Evolutionary conservation across 2,113 vertebrate genomes (phyloP).

Genomic region (Vicugna pacos): DNA sequence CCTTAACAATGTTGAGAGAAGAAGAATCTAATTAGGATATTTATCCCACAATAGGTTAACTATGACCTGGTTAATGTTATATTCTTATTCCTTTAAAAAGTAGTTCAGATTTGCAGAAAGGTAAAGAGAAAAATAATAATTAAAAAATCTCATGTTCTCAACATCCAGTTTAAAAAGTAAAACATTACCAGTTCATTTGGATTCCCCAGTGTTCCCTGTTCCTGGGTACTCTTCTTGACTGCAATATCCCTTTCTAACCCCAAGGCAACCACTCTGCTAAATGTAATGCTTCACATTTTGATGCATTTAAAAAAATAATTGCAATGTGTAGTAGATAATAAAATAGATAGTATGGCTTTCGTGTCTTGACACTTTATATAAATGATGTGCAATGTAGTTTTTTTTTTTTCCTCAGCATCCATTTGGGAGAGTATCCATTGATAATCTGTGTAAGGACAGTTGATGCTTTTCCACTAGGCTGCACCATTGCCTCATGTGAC

Average conservation of each 20-base stretch:
- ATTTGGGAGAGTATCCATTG: neutral
- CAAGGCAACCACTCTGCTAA: neutral
- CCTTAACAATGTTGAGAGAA: neutral
- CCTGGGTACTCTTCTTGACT: neutral
- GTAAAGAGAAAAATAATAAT: neutral
- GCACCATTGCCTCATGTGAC: neutral
- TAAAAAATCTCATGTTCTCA: neutral
- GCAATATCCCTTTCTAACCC: neutral
- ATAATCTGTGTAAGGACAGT: fast-evolving
- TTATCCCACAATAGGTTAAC: neutral
- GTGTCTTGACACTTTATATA: neutral
- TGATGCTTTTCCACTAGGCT: neutral
- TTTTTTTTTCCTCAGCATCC: neutral
- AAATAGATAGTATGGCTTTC: neutral
- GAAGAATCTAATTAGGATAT: neutral
- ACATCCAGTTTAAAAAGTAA: neutral
- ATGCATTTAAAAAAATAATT: neutral
- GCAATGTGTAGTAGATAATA: neutral
- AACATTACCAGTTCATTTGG: neutral
- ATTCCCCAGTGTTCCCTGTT: neutral
- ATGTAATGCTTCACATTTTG: neutral
- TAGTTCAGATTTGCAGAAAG: neutral
- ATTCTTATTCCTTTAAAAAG: neutral
- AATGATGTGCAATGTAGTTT: neutral
- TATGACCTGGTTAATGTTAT: neutral